Conservation (phyloP, 2,113 vertebrate genomes). For the Pangasianodon gigas region DNA sequence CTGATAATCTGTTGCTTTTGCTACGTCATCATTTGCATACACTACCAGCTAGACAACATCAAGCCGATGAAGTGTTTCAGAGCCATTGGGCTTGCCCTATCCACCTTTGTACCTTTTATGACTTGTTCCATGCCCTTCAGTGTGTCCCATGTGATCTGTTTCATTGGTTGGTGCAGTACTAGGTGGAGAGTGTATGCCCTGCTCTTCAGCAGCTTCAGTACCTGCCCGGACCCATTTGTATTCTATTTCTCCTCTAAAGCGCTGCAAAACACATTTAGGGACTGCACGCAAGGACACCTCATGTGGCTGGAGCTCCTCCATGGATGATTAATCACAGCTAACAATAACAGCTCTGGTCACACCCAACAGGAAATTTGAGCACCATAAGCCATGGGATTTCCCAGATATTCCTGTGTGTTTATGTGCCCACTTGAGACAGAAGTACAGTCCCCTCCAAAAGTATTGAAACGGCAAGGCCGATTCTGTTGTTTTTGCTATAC, state of each 20-base stretch:
- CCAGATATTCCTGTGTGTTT: no score
- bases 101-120: constrained; percentile 43
- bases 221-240: constrained; percentile 67
- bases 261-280: neutral
- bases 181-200: neutral
- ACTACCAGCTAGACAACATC: constrained; percentile 29
- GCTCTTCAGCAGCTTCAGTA: constrained; percentile 61
- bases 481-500: no score
- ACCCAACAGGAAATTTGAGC: neutral
- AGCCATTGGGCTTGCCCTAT: constrained; percentile 38
- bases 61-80: constrained; percentile 9
- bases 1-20: constrained; percentile 53
- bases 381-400: neutral
- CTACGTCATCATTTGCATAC: constrained; percentile 48
- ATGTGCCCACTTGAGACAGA: no score
- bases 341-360: no score
- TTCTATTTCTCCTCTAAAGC: constrained; percentile 67
- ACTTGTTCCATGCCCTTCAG: constrained; percentile 63
- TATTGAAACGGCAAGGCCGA: no score
- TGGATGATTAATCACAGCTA: no score
- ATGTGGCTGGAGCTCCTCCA: neutral
- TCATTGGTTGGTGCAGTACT: constrained; percentile 8
- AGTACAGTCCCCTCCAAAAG: no score
- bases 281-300: neutral
- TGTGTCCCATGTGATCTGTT: constrained; percentile 64